Conservation (phyloP, 2,113 vertebrate species). For the Dolichallabes microphthalmus region DNA sequence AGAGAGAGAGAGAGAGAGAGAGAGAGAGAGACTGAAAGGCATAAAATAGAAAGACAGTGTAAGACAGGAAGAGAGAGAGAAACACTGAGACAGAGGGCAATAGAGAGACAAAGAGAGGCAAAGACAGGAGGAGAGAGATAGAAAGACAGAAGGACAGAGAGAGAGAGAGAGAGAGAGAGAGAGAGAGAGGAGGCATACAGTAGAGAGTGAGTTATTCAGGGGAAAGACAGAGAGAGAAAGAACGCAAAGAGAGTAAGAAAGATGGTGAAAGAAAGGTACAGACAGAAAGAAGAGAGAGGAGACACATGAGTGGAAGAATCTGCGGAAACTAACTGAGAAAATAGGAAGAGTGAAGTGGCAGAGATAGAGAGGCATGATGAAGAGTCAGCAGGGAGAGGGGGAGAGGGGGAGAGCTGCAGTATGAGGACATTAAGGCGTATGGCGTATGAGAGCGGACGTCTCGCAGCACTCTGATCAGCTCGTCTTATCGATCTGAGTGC, state of each 20-base stretch:
- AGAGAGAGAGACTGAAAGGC: too few relatives aligned
- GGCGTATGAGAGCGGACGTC: slow-evolving; percentile 37
- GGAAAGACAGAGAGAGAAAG: background rate
- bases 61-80: background rate
- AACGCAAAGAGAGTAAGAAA: background rate
- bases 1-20: background rate
- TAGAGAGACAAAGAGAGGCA: background rate
- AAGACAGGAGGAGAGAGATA: background rate
- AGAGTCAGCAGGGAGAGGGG: background rate
- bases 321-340: background rate
- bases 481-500: slow-evolving; percentile 59
- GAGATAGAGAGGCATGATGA: background rate
- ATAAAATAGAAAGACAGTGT: background rate
- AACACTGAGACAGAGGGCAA: background rate
- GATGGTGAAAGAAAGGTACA: background rate
- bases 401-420: background rate
- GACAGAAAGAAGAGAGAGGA: background rate
- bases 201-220: background rate
- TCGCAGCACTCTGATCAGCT: slow-evolving; percentile 53
- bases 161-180: background rate
- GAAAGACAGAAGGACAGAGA: background rate
- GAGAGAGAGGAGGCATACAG: background rate
- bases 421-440: slow-evolving; percentile 13
- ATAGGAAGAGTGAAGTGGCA: background rate
- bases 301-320: background rate